Evolutionary conservation across 2,113 vertebrate genomes (phyloP), one percentile per base, ranked within the genome.

Genomic region (Chelonoidis abingdonii): DNA sequence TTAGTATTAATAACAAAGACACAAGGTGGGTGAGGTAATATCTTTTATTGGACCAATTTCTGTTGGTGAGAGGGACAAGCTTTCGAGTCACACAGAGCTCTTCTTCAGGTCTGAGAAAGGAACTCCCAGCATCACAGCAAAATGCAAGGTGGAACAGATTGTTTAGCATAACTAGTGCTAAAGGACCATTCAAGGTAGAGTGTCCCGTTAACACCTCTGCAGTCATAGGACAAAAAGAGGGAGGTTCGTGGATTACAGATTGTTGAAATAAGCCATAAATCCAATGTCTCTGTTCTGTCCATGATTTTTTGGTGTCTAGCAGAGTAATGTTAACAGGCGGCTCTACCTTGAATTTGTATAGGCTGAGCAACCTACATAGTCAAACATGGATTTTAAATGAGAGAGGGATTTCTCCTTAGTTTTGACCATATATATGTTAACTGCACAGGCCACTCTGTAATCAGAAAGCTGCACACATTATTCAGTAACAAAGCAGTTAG

Each of bases 271-370:
- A 65, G 4, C 31, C 62, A 35, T 31, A 65, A 65, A 65, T 65
- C 62, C 62, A 69, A 35, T 65, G 31, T 62, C 13, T 62, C 59
- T 35, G 12, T 62, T 31, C 29, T 35, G 29, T 35, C 59, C 13
- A 22, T 62, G 62, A 69, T n/a, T 69, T 65, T 69, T 69, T n/a
- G 31, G 35, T 35, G 35, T 19, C 62, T 69, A n/a, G 16, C 35
- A n/a, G 62, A n/a, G 35, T n/a, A n/a, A n/a, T 69, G 16, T 35
- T 35, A 65, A 16, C 14, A 0, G 31, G 6, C 6, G 0, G 6
- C 7, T 65, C 31, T 65, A 65, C 31, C 62, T 65, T n/a, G 62
- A 69, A 35, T 25, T 38, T 76, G 38, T 24, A 76, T 44, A 41
- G 72, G 19, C 38, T 76, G 38, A 25, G 38, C 9, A 24, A 25